Base-by-base conservation (phyloP, 64 coral and sea anemone genomes). In the Pocillopora verrucosa region DNA sequence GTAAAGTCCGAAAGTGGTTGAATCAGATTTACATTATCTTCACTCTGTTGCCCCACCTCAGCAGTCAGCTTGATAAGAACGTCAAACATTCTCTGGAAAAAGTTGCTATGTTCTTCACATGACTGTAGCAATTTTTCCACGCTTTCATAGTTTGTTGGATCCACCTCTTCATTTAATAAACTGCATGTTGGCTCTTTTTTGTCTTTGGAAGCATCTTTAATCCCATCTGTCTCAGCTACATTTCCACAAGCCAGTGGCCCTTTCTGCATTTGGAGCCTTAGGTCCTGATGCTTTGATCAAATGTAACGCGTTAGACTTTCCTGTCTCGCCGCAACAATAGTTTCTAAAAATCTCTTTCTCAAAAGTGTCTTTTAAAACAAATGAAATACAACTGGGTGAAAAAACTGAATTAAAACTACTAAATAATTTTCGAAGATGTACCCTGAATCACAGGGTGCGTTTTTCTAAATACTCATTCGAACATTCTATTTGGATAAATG, bases 291-390 rank as follows among this genome's bases (percentile, higher is more conserved):
- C 83, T 93, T 87, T 85, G 88, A 70, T 16, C 72, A 84, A 10
- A 88, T 88, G 22, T 45, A 45, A 45, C 87, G 87, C 38, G 84
- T 93, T 59, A 93, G 59, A 61, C 92, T 93, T 38, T 93, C 92
- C 36, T 93, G 87, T 45, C 92, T 56, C 68, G 79, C 80, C 30
- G 24, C 65, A 37, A 83, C 73, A 58, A 93, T 36, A 73, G 64
- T 85, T 79, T 93, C 79, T 11, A 93, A 16, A 4, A 93, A 65
- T 58, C 63, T 72, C 68, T 89, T 83, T 16, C 89, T 86, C 72
- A 89, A 82, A 17, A 84, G 45, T 59, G 89, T 93, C 92, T 93
- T 25, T 2, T 6, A 70, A 58, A 59, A 9, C 35, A 16, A 51
- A 19, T 10, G 73, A 81, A 34, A 90, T 45, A 65, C 19, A 87